Evolutionary conservation across 2,113 vertebrate genomes (phyloP).

Genomic region (Bos indicus): DNA sequence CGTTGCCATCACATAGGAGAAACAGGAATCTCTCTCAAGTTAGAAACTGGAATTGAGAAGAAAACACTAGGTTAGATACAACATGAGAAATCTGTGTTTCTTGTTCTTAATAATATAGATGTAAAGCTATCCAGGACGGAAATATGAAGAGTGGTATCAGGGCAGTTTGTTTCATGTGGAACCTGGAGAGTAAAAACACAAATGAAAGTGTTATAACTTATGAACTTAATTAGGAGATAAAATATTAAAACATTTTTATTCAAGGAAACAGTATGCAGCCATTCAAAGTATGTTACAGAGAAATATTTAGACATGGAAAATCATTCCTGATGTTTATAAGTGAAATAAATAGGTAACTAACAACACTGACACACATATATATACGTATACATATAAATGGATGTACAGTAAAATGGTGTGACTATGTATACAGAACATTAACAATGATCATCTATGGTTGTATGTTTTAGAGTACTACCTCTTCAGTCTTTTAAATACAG

Average conservation of each 20-base stretch:
- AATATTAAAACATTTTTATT: not conserved
- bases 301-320: not conserved
- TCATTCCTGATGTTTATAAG: not conserved
- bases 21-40: not conserved
- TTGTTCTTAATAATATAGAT: not conserved
- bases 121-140: not conserved
- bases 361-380: not conserved
- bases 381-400: too few relatives aligned
- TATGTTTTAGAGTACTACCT: too few relatives aligned
- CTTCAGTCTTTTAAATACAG: not conserved
- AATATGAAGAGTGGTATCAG: not conserved
- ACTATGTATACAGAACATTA: too few relatives aligned
- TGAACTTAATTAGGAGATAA: not conserved
- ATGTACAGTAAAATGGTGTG: rapidly evolving
- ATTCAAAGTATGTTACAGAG: not conserved
- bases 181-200: not conserved
- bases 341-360: not conserved
- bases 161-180: not conserved
- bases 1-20: not conserved
- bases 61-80: not conserved
- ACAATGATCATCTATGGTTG: too few relatives aligned
- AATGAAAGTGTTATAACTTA: not conserved
- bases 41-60: not conserved
- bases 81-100: not conserved
- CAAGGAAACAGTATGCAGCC: not conserved